phyloP scores from a whole-genome alignment of 37 sponge, comb jelly and placozoan genomes.

The Hexactinellida sp. region DNA sequence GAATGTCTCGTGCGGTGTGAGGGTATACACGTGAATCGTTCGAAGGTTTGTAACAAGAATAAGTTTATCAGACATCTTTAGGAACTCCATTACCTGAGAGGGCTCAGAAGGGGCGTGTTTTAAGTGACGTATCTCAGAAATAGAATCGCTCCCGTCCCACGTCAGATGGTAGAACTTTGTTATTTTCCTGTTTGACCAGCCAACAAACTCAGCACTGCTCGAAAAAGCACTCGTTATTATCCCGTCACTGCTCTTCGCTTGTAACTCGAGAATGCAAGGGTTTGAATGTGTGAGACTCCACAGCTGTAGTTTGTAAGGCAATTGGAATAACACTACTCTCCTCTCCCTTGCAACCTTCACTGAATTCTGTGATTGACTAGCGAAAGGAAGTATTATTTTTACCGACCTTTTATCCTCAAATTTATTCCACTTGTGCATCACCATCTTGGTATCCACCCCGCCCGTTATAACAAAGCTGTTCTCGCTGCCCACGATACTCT shows the following conservation, averaged over 20 bases:
- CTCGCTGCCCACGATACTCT: slow-evolving; percentile 30
- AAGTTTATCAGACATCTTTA: background rate
- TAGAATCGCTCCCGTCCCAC: background rate
- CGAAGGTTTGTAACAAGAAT: background rate
- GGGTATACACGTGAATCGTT: background rate
- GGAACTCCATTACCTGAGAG: background rate
- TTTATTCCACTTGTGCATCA: slow-evolving; percentile 1
- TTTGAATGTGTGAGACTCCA: background rate
- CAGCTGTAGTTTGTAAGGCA: background rate
- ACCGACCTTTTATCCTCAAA: background rate
- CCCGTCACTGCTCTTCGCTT: background rate
- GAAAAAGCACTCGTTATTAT: background rate
- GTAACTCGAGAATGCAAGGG: background rate
- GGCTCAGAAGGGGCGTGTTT: background rate
- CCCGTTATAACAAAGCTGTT: slow-evolving; percentile 41
- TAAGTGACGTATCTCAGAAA: background rate
- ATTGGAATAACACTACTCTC: background rate
- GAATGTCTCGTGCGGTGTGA: background rate
- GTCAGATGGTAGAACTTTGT: background rate
- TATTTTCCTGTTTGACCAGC: background rate
- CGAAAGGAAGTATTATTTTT: background rate
- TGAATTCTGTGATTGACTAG: background rate
- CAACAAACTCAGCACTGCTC: background rate
- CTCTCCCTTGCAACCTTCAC: background rate
- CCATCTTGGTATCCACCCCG: slow-evolving; percentile 47